A percentile compares a stretch with the other conserved stretches of the same genome.
Evolutionary conservation across 2,113 vertebrate genomes (phyloP).

Genomic region (Colaptes auratus): DNA sequence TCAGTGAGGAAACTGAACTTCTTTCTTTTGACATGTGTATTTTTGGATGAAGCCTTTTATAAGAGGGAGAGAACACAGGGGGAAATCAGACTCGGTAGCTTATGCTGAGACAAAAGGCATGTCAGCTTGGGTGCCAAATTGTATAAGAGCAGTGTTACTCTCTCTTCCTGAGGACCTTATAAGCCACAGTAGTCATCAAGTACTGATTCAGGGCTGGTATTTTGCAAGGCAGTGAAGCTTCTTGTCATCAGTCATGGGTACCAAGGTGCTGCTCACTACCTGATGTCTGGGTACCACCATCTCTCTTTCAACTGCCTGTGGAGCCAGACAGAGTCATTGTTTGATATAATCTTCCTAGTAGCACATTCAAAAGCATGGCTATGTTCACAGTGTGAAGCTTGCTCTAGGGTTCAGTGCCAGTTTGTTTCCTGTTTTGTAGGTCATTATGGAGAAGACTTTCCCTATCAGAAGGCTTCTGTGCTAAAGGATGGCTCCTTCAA

Average conservation of each 20-base stretch:
- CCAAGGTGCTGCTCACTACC: neutral
- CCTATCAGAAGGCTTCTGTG: neutral
- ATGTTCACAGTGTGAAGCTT: neutral
- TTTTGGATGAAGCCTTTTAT: neutral
- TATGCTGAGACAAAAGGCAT: neutral
- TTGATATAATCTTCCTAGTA: neutral
- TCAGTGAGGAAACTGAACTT: neutral
- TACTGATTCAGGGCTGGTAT: conserved; percentile 5
- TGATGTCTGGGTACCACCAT: neutral
- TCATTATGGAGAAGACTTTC: neutral
- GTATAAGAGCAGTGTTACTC: neutral
- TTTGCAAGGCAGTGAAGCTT: neutral
- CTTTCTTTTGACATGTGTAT: neutral
- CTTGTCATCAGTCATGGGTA: neutral
- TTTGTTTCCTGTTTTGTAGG: neutral
- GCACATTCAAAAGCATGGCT: neutral
- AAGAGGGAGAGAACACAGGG: neutral
- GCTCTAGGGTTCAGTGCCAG: neutral
- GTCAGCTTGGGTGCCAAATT: neutral
- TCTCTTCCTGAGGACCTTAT: conserved; percentile 13
- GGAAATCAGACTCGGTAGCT: neutral
- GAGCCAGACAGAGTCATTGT: neutral
- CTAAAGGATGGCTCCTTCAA: neutral
- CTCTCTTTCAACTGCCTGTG: neutral
- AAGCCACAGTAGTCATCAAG: neutral